A percentile compares a stretch with the other conserved stretches of the same genome.
Evolutionary conservation across 1,140 invertebrate species (phyloP).

Genomic region (Plutomurus gul): DNA sequence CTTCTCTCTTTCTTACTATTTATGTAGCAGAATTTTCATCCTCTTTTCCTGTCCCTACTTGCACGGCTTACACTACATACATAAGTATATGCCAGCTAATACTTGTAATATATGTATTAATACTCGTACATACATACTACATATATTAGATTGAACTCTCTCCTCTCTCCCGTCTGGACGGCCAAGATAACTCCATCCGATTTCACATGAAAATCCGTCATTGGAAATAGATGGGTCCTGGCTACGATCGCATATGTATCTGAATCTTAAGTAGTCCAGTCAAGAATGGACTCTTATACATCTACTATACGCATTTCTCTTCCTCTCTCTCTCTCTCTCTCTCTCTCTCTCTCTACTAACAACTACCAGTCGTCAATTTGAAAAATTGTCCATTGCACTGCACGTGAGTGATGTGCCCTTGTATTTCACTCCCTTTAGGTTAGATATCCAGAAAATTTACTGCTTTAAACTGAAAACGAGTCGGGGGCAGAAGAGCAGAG

Average conservation of each 20-base stretch:
- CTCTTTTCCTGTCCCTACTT: neutral
- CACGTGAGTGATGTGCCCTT: slow-evolving; percentile 18
- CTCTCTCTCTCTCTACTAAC: neutral
- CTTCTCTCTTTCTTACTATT: neutral
- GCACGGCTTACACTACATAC: neutral
- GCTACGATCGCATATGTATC: slow-evolving; percentile 38
- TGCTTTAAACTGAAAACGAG: slow-evolving; percentile 1
- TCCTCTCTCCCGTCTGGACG: neutral
- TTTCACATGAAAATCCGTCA: slow-evolving; percentile 47
- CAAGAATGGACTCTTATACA: neutral
- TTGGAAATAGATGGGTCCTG: slow-evolving; percentile 46
- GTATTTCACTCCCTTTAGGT: neutral
- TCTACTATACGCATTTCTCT: neutral
- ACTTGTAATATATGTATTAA: no score
- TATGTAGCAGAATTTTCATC: neutral
- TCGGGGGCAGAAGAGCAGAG: neutral
- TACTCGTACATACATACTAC: no score
- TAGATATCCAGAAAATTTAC: neutral
- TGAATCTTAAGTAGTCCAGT: slow-evolving; percentile 29
- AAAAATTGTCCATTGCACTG: slow-evolving; percentile 49
- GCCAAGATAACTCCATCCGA: slow-evolving; percentile 28
- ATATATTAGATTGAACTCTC: no score
- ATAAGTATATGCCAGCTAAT: no score
- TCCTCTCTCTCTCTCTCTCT: slow-evolving; percentile 10
- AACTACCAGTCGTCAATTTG: slow-evolving; percentile 51